These are phyloP conservation scores for Ommatoiulus sabulosus DNA, from an alignment of 2,888 invertebrate species.

Conservation along the genomic window DNA sequence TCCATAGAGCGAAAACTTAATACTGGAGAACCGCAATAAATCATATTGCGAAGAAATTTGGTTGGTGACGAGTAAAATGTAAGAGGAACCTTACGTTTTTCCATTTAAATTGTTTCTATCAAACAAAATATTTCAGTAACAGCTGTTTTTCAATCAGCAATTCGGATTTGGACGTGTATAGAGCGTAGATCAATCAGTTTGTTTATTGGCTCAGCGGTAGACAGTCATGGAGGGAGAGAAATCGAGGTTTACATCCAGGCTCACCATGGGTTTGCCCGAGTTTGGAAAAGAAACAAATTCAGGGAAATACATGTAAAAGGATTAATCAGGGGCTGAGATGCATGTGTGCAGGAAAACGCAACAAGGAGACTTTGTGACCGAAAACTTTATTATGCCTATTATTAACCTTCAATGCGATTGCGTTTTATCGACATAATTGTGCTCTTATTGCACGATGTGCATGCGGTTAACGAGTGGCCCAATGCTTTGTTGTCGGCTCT, in stretches of 20 bases:
- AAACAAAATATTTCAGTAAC: background rate
- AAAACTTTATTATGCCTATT: background rate
- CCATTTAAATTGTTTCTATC: slow-evolving; percentile 28
- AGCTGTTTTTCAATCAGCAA: slow-evolving; percentile 28
- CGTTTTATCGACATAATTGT: background rate
- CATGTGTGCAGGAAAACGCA: background rate
- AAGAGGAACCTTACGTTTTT: background rate
- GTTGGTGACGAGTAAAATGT: background rate
- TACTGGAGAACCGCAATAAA: background rate
- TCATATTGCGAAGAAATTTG: background rate
- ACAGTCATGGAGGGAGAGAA: background rate
- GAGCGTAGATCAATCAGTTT: background rate
- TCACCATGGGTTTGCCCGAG: background rate
- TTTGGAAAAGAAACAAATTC: background rate
- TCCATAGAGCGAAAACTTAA: background rate
- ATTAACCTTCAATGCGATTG: background rate
- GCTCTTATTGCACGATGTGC: background rate
- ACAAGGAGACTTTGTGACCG: background rate
- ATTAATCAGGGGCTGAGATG: background rate
- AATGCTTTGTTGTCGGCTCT: background rate
- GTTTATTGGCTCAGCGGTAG: slow-evolving; percentile 1
- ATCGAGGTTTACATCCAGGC: background rate
- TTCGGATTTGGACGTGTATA: background rate
- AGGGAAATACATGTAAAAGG: background rate
- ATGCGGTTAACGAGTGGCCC: background rate